Base-by-base conservation (phyloP, 2,797 vertebrate species). In the Dermochelys coriacea region DNA sequence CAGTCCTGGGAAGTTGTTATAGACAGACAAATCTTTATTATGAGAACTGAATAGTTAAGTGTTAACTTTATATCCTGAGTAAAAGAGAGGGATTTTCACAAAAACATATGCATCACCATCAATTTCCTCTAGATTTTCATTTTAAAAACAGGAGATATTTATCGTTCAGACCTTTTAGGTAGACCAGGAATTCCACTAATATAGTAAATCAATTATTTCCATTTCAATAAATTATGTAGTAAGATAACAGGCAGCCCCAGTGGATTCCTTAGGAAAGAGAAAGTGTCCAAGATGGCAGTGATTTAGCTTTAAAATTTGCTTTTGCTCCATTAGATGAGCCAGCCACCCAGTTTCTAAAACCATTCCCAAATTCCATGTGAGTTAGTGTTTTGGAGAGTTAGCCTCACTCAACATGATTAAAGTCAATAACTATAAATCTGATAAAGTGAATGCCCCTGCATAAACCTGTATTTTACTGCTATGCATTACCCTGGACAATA, bases 1-100 rank as follows among this genome's bases (percentile, higher is more conserved):
- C 7, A 2, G 61, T 1, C 49, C 5, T 7, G 4, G 0, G 0
- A 1, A 2, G 16, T 34, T 11, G 27, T 50, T 51, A 34, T 5
- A 14, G n/a, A 78, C 49, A 15, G 16, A 7, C 8, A 16, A 3
- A 52, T 64, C 27, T 61, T 49, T 3, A 82, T 11, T 0, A 37
- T 41, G 8, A 4, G 27, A 81, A 37, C 37, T 79, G 14, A 7
- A 74, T 29, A 0, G 0, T 23, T 45, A 51, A 86, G 29, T 4
- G 3, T 8, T 8, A 82, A 59, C 10, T 8, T 87, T 27, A 52
- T n/a, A 54, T 25, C 54, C 41, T 23, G 16, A 71, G 21, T 3
- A 31, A 41, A 1, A 50, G 82, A 50, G 82, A 21, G 0, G 2
- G 1, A 41, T 57, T 37, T 82, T 8, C 55, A 34, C 34, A 80